These are phyloP conservation scores for Lasioglossum calceatum DNA, from an alignment of 2,888 invertebrate genomes.

Conservation along the genomic window DNA sequence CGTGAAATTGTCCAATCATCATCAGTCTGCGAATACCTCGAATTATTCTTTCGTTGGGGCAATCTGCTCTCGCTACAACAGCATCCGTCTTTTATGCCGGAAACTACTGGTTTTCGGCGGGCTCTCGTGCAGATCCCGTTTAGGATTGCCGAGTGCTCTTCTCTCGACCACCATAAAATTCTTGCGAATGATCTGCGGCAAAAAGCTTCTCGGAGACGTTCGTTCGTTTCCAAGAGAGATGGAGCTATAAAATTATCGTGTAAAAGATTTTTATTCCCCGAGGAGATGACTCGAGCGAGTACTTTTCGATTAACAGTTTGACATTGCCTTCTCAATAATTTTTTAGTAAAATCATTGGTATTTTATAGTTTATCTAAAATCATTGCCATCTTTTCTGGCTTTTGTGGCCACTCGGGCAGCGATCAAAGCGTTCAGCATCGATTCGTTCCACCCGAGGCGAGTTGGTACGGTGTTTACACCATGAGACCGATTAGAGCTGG, in stretches of 20 bases:
- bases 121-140: constrained; percentile 15
- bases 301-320: not conserved
- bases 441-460: not conserved
- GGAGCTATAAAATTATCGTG: not conserved
- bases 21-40: constrained; percentile 70
- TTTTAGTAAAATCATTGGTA: not conserved
- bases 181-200: not conserved
- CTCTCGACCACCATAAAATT: not conserved
- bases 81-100: constrained; percentile 70
- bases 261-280: not conserved
- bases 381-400: not conserved
- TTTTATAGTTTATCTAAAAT: too few species aligned
- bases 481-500: not conserved
- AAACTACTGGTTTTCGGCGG: constrained; percentile 36
- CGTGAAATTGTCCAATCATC: constrained; percentile 79
- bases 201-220: not conserved
- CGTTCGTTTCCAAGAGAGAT: not conserved
- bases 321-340: not conserved
- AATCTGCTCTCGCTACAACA: constrained; percentile 67
- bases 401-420: not conserved
- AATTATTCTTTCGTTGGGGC: constrained; percentile 63
- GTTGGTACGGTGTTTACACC: not conserved
- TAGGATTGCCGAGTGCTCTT: not conserved
- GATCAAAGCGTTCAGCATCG: not conserved
- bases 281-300: not conserved